Percentiles rank a stretch among this genome's conserved stretches.
Evolutionary conservation across 2,888 invertebrate genomes (phyloP).

Genomic region (Epinotia nisella): DNA sequence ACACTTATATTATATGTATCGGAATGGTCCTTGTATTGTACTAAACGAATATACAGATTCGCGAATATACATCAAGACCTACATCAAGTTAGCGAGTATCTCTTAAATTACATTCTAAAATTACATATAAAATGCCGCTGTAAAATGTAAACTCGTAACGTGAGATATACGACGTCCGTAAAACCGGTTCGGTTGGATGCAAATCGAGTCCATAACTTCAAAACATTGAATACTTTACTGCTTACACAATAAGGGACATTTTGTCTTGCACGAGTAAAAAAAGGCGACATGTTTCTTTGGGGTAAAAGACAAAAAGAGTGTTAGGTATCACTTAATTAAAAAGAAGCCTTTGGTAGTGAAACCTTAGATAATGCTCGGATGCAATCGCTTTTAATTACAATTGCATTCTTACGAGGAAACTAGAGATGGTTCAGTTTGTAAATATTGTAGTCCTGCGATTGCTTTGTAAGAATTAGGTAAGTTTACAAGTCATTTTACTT

Average conservation of each 20-base stretch:
- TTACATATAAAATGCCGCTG: slow-evolving; percentile 41
- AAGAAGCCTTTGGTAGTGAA: slow-evolving; percentile 70
- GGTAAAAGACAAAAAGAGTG: slow-evolving; percentile 56
- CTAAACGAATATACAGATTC: slow-evolving; percentile 1
- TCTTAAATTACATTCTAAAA: slow-evolving; percentile 31
- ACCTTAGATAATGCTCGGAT: slow-evolving; percentile 62
- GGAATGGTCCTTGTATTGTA: too few species aligned
- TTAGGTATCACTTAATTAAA: slow-evolving; percentile 75
- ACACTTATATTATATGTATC: too few species aligned
- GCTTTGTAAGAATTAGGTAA: neutral
- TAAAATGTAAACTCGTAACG: slow-evolving; percentile 54
- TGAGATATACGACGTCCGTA: slow-evolving; percentile 43
- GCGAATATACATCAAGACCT: neutral
- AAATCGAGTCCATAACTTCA: slow-evolving; percentile 55
- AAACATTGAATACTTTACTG: slow-evolving; percentile 43
- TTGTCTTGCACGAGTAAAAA: neutral
- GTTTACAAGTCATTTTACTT: neutral
- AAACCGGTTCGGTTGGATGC: slow-evolving; percentile 66
- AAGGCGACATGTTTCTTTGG: slow-evolving; percentile 34
- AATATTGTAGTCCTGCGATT: neutral
- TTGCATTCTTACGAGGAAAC: slow-evolving; percentile 46
- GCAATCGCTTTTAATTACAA: slow-evolving; percentile 60
- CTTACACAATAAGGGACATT: slow-evolving; percentile 16
- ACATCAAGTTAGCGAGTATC: slow-evolving; percentile 4
- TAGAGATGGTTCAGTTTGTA: slow-evolving; percentile 14